Conservation (phyloP, 1,140 invertebrate genomes). For the Trichomalopsis sarcophagae region DNA sequence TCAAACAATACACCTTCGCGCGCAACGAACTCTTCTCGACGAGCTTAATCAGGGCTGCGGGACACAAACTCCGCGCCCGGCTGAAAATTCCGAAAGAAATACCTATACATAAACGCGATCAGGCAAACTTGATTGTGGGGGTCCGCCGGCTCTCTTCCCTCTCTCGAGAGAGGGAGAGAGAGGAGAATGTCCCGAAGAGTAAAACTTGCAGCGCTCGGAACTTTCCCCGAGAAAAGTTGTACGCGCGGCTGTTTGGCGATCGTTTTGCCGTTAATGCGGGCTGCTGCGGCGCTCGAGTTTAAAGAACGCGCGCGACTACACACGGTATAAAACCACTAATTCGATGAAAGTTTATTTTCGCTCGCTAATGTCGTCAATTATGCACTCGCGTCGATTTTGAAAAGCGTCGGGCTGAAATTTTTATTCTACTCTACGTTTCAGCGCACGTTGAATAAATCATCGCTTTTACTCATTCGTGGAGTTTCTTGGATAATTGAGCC, state of each 20-base stretch:
- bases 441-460: no score
- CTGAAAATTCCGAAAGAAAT: background rate
- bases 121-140: constrained; percentile 32
- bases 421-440: no score
- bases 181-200: constrained; percentile 52
- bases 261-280: constrained; percentile 61
- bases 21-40: no score
- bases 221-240: background rate
- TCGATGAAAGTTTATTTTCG: background rate
- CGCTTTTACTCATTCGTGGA: no score
- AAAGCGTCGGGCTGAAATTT: no score
- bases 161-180: no score
- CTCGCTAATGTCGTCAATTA: background rate
- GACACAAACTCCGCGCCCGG: background rate
- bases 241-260: constrained; percentile 61
- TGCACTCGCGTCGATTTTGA: background rate
- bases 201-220: constrained; percentile 47
- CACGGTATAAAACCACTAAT: background rate
- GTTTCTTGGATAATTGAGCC: no score
- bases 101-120: background rate
- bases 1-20: no score
- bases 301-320: background rate
- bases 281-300: constrained; percentile 44
- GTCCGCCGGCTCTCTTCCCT: background rate
- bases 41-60: no score